Conservation (phyloP, 1,140 invertebrate genomes). For the Lepidurus arcticus region DNA sequence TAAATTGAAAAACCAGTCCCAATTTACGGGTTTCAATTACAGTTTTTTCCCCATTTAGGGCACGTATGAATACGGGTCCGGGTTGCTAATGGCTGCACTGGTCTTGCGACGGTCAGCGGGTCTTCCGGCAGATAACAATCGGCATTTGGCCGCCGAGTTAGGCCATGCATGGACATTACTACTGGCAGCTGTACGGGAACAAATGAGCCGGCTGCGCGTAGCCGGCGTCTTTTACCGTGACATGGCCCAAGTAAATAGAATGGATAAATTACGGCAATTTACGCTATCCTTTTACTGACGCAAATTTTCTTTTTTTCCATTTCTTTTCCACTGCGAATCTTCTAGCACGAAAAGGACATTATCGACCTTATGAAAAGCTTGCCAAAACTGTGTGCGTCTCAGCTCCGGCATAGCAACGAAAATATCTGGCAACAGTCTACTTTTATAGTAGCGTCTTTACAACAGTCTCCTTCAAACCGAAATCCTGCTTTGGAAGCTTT, state of each 20-base stretch:
- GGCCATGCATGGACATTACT: constrained; percentile 63
- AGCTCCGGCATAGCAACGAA: constrained; percentile 19
- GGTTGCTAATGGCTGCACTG: constrained; percentile 65
- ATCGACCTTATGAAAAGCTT: constrained; percentile 28
- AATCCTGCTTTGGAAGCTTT: not conserved
- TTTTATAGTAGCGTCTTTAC: not conserved
- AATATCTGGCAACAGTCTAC: not conserved
- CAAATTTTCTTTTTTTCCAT: not conserved
- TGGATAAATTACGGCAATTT: not conserved
- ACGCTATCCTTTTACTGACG: not conserved
- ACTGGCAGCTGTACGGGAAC: constrained; percentile 64
- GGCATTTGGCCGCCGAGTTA: constrained; percentile 51
- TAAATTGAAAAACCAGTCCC: constrained; percentile 41
- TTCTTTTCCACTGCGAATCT: not conserved
- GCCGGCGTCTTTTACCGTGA: constrained; percentile 63
- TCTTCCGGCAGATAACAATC: constrained; percentile 55
- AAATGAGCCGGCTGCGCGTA: constrained; percentile 66
- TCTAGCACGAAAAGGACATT: constrained; percentile 31
- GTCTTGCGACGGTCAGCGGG: constrained; percentile 66
- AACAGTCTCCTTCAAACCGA: not conserved
- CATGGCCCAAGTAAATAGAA: constrained; percentile 33
- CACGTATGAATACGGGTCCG: constrained; percentile 71
- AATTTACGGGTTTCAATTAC: constrained; percentile 29
- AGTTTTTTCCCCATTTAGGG: constrained; percentile 49
- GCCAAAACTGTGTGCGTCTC: constrained; percentile 24